A percentile compares a stretch with the other conserved stretches of the same genome.
Conservation (phyloP, 1,140 invertebrate species). For the Ganaspis sp. region DNA sequence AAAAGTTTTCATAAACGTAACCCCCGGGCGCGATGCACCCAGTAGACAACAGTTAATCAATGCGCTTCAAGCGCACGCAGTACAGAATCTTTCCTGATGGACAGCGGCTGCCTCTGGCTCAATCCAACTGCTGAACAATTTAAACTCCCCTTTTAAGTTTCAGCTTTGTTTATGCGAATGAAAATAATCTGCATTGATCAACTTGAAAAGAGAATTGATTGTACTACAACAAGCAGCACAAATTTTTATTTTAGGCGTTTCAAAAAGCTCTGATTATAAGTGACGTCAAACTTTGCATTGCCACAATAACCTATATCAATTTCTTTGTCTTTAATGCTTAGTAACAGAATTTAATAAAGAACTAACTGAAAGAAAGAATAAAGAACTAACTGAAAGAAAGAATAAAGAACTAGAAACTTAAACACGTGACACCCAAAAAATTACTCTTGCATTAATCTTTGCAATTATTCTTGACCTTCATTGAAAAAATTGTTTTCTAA, state of each 20-base stretch:
- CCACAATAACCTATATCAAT: too few relatives aligned
- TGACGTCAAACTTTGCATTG: too few relatives aligned
- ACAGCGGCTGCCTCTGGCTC: slow-evolving; percentile 66
- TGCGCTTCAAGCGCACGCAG: slow-evolving; percentile 74
- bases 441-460: too few relatives aligned
- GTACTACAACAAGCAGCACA: not conserved
- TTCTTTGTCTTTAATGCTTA: too few relatives aligned
- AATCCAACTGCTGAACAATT: slow-evolving; percentile 67
- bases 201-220: slow-evolving; percentile 34
- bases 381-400: too few relatives aligned
- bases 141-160: slow-evolving; percentile 66
- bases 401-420: too few relatives aligned
- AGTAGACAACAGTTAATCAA: slow-evolving; percentile 75
- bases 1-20: slow-evolving; percentile 72
- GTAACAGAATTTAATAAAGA: too few relatives aligned
- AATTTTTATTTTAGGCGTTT: too few relatives aligned
- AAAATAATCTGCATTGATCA: slow-evolving; percentile 65
- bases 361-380: too few relatives aligned
- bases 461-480: too few relatives aligned
- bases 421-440: too few relatives aligned
- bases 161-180: slow-evolving; percentile 72
- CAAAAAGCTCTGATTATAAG: too few relatives aligned
- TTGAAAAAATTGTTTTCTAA: not conserved
- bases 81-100: slow-evolving; percentile 73
- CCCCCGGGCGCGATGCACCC: slow-evolving; percentile 54